phyloP scores from a whole-genome alignment of 1,140 invertebrate genomes.

The Orius insidiosus region DNA sequence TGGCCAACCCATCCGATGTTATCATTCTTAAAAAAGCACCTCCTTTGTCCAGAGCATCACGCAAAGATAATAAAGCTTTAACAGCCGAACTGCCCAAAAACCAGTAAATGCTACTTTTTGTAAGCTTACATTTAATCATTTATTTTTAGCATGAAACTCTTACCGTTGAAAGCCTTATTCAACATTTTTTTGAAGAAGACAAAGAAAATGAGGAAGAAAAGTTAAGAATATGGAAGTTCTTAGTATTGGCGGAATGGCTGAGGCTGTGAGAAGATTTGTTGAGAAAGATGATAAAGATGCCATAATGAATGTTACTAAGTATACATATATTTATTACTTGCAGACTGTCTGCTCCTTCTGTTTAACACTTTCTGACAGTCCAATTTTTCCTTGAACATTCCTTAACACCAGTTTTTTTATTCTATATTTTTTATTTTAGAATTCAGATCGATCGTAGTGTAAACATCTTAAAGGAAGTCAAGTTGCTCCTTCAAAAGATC shows the following conservation, averaged over 20 bases:
- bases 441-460: too few species aligned
- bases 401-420: too few species aligned
- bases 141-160: constrained; percentile 4
- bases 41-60: neutral
- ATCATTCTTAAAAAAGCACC: constrained; percentile 17
- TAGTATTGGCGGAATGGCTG: constrained; percentile 17
- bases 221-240: constrained; percentile 17
- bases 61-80: neutral
- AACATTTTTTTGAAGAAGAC: neutral
- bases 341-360: too few species aligned
- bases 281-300: constrained; percentile 18
- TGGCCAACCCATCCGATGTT: constrained; percentile 34
- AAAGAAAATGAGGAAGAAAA: neutral
- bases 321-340: neutral
- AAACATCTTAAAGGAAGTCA: too few species aligned
- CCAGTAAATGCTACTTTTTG: neutral
- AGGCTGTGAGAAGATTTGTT: constrained; percentile 18
- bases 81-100: neutral
- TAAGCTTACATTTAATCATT: too few species aligned
- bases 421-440: too few species aligned
- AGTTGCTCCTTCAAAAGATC: too few species aligned
- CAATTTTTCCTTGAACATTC: too few species aligned
- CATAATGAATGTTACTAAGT: constrained; percentile 17
- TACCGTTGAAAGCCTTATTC: neutral
- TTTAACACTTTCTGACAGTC: too few species aligned